phyloP scores from a whole-genome alignment of 2,888 invertebrate species.

The Merodon equestris region DNA sequence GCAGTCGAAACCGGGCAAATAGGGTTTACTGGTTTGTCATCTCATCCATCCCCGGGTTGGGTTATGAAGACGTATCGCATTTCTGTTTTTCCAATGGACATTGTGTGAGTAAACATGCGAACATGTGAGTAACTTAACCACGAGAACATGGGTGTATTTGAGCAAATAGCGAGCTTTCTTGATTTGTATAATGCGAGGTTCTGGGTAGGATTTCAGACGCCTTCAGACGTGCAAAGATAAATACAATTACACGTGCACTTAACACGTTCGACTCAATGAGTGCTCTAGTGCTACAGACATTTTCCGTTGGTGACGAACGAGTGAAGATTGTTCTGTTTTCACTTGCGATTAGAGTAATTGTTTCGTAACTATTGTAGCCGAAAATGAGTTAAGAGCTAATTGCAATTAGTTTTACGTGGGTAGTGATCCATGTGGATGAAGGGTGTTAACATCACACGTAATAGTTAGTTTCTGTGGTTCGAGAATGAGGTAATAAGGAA shows the following conservation, averaged over 20 bases:
- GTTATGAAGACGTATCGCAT: slow-evolving; percentile 12
- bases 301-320: too few relatives aligned
- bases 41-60: slow-evolving; percentile 5
- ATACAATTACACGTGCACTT: slow-evolving; percentile 11
- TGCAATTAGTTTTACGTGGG: too few relatives aligned
- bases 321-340: slow-evolving; percentile 1
- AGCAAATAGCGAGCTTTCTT: not conserved
- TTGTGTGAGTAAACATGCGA: slow-evolving; percentile 1
- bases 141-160: too few relatives aligned
- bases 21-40: slow-evolving; percentile 12
- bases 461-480: too few relatives aligned
- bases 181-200: slow-evolving; percentile 14
- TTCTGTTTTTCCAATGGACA: slow-evolving; percentile 14
- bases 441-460: too few relatives aligned
- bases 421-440: too few relatives aligned
- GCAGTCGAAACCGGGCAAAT: too few relatives aligned
- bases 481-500: too few relatives aligned
- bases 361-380: not conserved
- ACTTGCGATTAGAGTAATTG: slow-evolving; percentile 10
- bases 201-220: not conserved
- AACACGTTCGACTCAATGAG: slow-evolving; percentile 20
- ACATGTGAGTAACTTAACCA: not conserved
- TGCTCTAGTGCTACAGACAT: slow-evolving; percentile 4
- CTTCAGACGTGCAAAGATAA: slow-evolving; percentile 7
- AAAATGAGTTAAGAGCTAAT: too few relatives aligned